Evolutionary conservation across 1,140 invertebrate genomes (phyloP).

Genomic region (Dendrolimus kikuchii): DNA sequence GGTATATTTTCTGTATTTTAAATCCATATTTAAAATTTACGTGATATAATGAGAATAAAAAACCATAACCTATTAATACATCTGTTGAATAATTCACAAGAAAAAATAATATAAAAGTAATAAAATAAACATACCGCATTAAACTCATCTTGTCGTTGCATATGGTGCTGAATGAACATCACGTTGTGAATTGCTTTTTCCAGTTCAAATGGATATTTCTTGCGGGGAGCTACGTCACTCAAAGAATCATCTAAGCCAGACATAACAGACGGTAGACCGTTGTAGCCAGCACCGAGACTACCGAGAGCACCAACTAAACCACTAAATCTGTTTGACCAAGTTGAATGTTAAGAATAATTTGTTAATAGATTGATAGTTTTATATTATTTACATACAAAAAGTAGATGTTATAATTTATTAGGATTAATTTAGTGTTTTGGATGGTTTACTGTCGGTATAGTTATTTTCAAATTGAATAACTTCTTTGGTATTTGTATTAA

Average conservation of each 20-base stretch:
- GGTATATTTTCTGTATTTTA: no score
- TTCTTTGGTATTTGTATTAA: no score
- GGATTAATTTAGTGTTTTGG: no score
- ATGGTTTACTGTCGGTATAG: no score
- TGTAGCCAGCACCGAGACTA: constrained; percentile 78
- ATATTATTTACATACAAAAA: no score
- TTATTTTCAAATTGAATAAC: no score
- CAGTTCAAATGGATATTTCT: constrained; percentile 92
- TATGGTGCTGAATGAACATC: constrained; percentile 96
- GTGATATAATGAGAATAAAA: no score
- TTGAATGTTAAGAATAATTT: constrained; percentile 5
- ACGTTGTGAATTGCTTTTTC: constrained; percentile 96
- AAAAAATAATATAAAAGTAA: not conserved
- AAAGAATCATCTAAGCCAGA: constrained; percentile 86
- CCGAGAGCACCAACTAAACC: constrained; percentile 79
- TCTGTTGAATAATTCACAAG: no score
- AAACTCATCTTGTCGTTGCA: constrained; percentile 93
- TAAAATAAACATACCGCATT: constrained; percentile 81
- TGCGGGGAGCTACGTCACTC: constrained; percentile 83
- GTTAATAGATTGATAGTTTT: not conserved
- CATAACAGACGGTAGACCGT: constrained; percentile 85
- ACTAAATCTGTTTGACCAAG: constrained; percentile 74
- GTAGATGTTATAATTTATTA: no score
- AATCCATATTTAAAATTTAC: no score
- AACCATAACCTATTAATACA: no score